Base-by-base conservation (phyloP, 2,888 invertebrate genomes). In the Nemoura dubitans region DNA sequence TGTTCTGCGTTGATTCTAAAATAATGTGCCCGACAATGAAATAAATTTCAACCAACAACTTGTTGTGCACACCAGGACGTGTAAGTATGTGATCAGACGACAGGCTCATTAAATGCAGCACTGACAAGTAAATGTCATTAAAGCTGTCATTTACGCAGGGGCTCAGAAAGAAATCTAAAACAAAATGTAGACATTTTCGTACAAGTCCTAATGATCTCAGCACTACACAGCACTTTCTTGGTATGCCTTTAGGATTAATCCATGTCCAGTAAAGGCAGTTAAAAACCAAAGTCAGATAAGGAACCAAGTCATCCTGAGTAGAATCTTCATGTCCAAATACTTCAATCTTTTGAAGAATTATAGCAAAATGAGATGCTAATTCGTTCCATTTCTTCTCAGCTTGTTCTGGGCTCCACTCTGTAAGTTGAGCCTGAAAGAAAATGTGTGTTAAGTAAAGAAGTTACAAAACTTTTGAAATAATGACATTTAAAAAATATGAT, bases 251-350 rank as follows among this genome's bases (percentile, higher is more conserved):
- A 14, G 59, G 59, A 59, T 59, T 21, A 59, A 59, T 59, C 59
- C 78, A 78, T 78, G 78, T 78, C 28, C 78, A 78, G 78, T 78
- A 78, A 3, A 78, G 29, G 21, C 59, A 59, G 14, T 59, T 59
- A 59, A 21, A 59, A 7, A 59, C 59, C 21, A 59, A 21, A 16
- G 59, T 59, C 21, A 59, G 59, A 59, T 21, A 7, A 21, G 59
- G 59, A 21, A 59, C 21, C 14, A 59, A 59, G 14, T 59, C 59
- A 16, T 59, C 59, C 1, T 21, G 14, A 21, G 14, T 14, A 59
- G 59, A 59, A 59, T 59, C 59, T 59, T 59, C 59, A 21, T 21
- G 6, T 59, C 1, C 59, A 59, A 59, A 59, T 21, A 59, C 21
- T 59, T 10, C 21, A 3, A 14, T 21, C 59, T 21, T 21, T 1